These are phyloP conservation scores for Garrulus glandarius DNA, from an alignment of 2,797 vertebrate species.

Conservation along the genomic window DNA sequence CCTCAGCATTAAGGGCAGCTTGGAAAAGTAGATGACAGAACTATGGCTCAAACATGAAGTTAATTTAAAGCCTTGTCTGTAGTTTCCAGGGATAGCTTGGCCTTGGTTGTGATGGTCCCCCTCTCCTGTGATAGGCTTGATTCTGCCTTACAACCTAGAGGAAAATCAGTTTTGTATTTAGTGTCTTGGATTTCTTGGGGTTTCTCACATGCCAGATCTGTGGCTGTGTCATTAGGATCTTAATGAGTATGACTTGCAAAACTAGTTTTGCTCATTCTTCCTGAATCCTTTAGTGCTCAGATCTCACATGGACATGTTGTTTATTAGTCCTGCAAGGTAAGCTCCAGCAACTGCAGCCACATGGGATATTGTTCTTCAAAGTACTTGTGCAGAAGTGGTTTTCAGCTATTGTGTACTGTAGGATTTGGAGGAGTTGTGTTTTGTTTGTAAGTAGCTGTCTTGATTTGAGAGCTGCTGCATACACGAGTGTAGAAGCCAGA, in stretches of 20 bases:
- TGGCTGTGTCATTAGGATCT: background rate
- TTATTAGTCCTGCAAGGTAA: background rate
- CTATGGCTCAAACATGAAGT: background rate
- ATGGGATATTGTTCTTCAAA: background rate
- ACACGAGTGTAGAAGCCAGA: background rate
- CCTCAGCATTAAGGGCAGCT: background rate
- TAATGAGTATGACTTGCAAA: conserved; percentile 13
- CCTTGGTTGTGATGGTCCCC: background rate
- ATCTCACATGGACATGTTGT: background rate
- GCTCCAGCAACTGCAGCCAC: background rate
- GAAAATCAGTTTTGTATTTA: background rate
- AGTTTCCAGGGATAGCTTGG: background rate
- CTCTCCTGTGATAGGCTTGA: background rate
- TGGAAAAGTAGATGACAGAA: background rate
- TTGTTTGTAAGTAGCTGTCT: background rate
- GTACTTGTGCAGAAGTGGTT: background rate
- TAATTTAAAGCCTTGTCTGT: background rate
- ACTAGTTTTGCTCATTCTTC: conserved; percentile 11
- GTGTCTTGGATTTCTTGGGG: background rate
- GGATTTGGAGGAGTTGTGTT: background rate
- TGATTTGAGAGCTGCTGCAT: background rate
- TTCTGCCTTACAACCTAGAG: background rate
- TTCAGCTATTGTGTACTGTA: background rate
- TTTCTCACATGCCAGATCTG: background rate
- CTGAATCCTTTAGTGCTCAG: background rate